Percentiles rank a stretch among this genome's conserved stretches.
These are phyloP conservation scores for Tethea ocularis DNA, from an alignment of 2,888 invertebrate genomes.

Conservation along the genomic window DNA sequence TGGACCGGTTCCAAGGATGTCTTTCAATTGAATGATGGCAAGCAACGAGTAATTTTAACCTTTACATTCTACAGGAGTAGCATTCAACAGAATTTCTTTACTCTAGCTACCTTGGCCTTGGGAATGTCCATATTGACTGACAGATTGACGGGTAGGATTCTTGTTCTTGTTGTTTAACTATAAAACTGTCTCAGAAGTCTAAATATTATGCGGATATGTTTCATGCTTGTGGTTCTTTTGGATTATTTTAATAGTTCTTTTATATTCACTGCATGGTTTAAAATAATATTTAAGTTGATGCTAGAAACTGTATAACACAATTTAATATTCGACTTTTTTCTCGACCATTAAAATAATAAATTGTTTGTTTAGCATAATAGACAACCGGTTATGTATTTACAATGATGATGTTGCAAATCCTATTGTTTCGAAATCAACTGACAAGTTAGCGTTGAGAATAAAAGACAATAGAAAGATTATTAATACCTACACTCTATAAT, in stretches of 20 bases:
- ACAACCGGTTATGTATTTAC: no score
- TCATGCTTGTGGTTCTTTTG: not conserved
- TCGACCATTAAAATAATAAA: no score
- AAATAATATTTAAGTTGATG: no score
- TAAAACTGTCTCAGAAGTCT: not conserved
- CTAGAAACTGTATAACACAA: no score
- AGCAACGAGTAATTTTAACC: not conserved
- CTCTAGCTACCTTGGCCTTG: not conserved
- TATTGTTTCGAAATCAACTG: constrained; percentile 1
- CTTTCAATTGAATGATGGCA: constrained; percentile 31
- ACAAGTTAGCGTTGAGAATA: not conserved
- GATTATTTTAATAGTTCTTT: not conserved
- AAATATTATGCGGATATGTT: not conserved
- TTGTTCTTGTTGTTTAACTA: not conserved
- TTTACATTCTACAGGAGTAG: constrained; percentile 2
- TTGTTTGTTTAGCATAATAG: not conserved
- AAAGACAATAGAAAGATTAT: not conserved
- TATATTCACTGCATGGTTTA: no score
- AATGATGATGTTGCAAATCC: not conserved
- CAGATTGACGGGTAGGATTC: not conserved
- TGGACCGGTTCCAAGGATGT: constrained; percentile 48
- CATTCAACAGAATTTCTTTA: not conserved
- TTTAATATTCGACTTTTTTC: no score
- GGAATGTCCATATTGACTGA: not conserved
- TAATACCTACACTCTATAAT: not conserved